Conservation (phyloP, 2,113 vertebrate genomes). For the Strigops habroptila region DNA sequence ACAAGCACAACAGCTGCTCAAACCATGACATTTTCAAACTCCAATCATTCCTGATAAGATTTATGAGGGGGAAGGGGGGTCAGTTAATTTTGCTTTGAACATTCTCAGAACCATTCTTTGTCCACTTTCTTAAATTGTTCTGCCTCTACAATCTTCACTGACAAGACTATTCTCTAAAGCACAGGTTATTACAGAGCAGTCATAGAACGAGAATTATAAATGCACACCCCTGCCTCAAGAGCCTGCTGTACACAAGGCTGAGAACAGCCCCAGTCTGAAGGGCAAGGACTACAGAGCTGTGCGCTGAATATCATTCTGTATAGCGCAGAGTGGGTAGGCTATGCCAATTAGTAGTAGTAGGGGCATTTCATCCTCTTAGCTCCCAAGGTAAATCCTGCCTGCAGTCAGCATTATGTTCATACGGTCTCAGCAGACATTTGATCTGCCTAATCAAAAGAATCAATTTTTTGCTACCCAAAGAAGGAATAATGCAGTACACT, state of each 20-base stretch:
- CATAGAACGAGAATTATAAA: background rate
- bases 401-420: slow-evolving; percentile 21
- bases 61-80: background rate
- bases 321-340: background rate
- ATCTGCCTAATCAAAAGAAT: slow-evolving; percentile 42
- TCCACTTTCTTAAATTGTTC: background rate
- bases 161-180: background rate
- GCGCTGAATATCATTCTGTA: background rate
- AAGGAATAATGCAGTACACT: background rate
- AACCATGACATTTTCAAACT: too few relatives aligned
- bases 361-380: background rate
- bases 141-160: background rate
- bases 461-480: background rate
- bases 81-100: background rate
- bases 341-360: background rate
- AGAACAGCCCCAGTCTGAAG: background rate
- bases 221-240: background rate
- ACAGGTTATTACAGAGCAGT: background rate
- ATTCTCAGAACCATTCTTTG: background rate
- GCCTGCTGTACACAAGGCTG: background rate
- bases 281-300: background rate
- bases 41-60: background rate
- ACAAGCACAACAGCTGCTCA: too few relatives aligned
- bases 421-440: slow-evolving; percentile 15
- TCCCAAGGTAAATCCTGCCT: slow-evolving; percentile 23